Base-by-base conservation (phyloP, 2,888 invertebrate genomes). In the Hirtodrosophila confusa region DNA sequence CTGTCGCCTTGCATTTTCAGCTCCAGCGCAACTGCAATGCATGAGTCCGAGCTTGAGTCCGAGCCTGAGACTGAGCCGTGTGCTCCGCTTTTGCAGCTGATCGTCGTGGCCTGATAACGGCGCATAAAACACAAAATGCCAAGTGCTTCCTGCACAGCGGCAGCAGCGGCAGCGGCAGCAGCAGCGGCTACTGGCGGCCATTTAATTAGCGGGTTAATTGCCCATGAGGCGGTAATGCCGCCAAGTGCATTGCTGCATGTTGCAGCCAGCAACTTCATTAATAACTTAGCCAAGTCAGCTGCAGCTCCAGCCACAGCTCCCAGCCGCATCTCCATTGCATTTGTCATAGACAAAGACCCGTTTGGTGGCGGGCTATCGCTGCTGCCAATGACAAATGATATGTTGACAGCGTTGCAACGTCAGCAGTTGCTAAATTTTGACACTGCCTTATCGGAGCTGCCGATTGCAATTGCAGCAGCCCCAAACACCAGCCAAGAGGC, bases 141-240 rank as follows among this genome's bases (percentile, higher is more conserved):
- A 71, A 69, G 70, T 56, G 86, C 80, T 80, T 78, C 79, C 80
- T 86, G 86, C 71, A 69, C 69, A 62, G 72, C 68, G 71, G 65
- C 62, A 35, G 37, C 74, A 41, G 43, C 24, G 17, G 7, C 5
- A 17, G 36, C 24, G 17, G 12, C n/a, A n/a, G 4, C 29, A 44
- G 35, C 7, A 27, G 2, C 4, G n/a, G 7, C 76, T 70, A 82
- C 86, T 58, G 77, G 55, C 66, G 67, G 56, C 54, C 82, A 77
- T 82, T 82, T 82, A 82, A 82, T 86, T 82, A 82, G 80, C 84
- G 33, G 80, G 78, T 83, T 82, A 83, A 86, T 84, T 83, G 87
- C 69, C 87, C 85, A 69, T 69, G 64, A 69, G 85, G 68, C 73
- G 65, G 78, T 69, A 45, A 36, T 47, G 24, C 12, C 61, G 35